Conservation (phyloP, 2,797 vertebrate species). For the Holocentrus rufus region DNA sequence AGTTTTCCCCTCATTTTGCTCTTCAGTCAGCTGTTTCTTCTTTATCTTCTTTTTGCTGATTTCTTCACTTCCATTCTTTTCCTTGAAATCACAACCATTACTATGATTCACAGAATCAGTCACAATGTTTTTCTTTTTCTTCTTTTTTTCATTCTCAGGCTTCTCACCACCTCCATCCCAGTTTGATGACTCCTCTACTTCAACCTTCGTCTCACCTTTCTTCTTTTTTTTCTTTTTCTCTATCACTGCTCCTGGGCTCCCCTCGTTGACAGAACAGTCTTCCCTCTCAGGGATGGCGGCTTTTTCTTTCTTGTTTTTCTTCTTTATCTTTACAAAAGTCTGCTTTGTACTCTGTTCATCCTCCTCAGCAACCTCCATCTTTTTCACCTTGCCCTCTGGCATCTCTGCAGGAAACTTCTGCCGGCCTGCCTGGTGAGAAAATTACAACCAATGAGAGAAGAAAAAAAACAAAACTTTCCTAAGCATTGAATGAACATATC, state of each 20-base stretch:
- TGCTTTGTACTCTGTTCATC: constrained; percentile 20
- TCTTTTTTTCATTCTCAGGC: constrained; percentile 47
- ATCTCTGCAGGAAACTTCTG: not conserved
- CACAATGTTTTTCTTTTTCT: constrained; percentile 29
- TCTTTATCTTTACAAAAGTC: constrained; percentile 52
- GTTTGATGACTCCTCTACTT: not conserved
- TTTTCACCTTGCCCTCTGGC: not conserved
- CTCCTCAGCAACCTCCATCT: not conserved
- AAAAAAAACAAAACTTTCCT: not conserved
- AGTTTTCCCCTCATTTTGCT: constrained; percentile 12
- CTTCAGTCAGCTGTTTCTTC: not conserved
- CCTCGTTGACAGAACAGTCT: not conserved
- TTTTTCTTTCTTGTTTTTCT: constrained; percentile 52
- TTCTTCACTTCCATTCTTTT: constrained; percentile 4
- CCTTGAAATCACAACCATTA: not conserved
- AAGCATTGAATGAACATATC: not conserved
- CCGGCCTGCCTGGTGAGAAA: constrained; percentile 35
- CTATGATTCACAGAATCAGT: constrained; percentile 13
- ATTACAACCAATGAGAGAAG: not conserved
- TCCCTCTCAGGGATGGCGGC: not conserved
- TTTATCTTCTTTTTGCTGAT: constrained; percentile 47
- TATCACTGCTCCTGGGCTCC: not conserved
- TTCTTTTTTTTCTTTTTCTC: constrained; percentile 51
- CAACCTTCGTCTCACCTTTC: not conserved
- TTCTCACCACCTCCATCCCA: constrained; percentile 11